Conservation (phyloP, 2,113 vertebrate genomes). For the Grantiella picta region DNA sequence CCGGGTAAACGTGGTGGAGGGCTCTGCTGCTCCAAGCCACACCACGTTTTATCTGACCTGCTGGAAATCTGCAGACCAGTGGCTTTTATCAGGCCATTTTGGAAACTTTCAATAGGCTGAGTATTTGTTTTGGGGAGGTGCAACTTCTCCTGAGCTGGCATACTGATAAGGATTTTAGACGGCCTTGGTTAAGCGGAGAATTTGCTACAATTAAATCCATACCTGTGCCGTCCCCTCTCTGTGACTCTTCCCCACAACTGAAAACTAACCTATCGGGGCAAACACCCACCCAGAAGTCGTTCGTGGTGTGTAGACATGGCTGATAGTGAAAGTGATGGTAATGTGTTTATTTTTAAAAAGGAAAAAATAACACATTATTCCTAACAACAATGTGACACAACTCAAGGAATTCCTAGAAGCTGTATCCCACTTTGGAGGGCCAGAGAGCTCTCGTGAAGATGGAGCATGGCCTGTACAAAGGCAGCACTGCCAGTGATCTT, state of each 20-base stretch:
- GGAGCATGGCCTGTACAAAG: background rate
- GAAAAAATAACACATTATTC: background rate
- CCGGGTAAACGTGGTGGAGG: background rate
- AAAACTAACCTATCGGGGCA: background rate
- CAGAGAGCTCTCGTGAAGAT: background rate
- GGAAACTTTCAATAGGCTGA: background rate
- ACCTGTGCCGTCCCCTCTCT: background rate
- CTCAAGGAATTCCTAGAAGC: conserved; percentile 1
- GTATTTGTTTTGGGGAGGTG: background rate
- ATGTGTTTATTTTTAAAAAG: background rate
- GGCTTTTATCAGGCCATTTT: background rate
- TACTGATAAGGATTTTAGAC: background rate
- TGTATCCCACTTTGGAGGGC: background rate
- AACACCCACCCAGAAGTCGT: background rate
- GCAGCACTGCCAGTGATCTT: background rate
- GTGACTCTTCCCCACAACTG: accelerated
- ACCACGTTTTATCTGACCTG: background rate
- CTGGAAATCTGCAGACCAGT: background rate
- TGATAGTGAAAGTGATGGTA: background rate
- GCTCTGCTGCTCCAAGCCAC: background rate
- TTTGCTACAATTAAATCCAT: background rate
- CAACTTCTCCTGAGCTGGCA: background rate
- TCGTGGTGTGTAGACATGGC: background rate
- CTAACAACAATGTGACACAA: background rate
- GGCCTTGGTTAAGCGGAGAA: background rate